phyloP scores from a whole-genome alignment of 1,140 invertebrate species.

The Eciton burchellii region DNA sequence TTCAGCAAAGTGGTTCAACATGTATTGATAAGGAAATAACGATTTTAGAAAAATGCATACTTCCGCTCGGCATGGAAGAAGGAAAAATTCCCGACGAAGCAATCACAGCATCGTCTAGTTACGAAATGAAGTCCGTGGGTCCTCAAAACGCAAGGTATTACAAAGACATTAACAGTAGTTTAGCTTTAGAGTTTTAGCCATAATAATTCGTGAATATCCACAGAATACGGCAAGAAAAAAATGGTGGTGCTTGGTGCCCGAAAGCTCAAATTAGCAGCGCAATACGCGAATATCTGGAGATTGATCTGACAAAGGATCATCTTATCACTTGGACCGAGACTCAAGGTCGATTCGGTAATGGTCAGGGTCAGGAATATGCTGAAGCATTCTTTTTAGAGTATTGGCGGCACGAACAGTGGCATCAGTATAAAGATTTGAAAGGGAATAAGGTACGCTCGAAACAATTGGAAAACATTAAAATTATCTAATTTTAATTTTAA shows the following conservation, averaged over 20 bases:
- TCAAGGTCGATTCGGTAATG: conserved; percentile 97
- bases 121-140: conserved; percentile 95
- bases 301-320: conserved; percentile 92
- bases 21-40: not conserved
- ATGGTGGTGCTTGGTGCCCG: conserved; percentile 98
- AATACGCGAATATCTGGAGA: conserved; percentile 94
- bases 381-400: conserved; percentile 95
- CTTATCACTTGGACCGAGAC: conserved; percentile 95
- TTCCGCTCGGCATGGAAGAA: conserved; percentile 95
- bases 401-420: conserved; percentile 91
- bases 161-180: not conserved
- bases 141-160: conserved; percentile 94
- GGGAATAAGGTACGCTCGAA: conserved; percentile 89
- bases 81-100: conserved; percentile 94
- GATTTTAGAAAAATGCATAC: conserved; percentile 87
- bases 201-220: conserved; percentile 75
- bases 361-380: conserved; percentile 95
- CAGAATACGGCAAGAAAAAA: conserved; percentile 94
- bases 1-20: not conserved
- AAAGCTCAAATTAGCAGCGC: conserved; percentile 90
- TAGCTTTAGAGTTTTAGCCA: not conserved
- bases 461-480: conserved; percentile 10
- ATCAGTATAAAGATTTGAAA: conserved; percentile 91
- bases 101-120: conserved; percentile 95
- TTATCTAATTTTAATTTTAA: not conserved